phyloP scores from a whole-genome alignment of 2,797 vertebrate species.

The Protonibea diacanthus region DNA sequence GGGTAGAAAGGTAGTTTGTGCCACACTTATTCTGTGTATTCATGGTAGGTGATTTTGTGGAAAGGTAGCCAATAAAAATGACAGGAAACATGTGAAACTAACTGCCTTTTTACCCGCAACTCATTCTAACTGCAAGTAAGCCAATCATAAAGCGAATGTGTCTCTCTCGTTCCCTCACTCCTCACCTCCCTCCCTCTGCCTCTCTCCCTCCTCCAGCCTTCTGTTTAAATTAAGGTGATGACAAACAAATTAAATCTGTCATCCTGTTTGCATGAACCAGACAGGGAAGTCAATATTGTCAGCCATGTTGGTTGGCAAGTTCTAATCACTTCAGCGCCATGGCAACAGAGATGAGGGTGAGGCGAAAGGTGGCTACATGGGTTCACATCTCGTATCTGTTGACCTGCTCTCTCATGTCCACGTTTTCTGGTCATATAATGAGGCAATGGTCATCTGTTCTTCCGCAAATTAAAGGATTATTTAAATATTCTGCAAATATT shows the following conservation, averaged over 20 bases:
- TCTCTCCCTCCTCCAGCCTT: slow-evolving; percentile 80
- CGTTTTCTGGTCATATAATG: not conserved
- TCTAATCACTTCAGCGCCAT: slow-evolving; percentile 86
- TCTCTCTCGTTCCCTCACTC: slow-evolving; percentile 31
- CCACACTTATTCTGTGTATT: not conserved
- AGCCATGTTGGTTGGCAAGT: slow-evolving; percentile 85
- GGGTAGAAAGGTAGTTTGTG: not conserved
- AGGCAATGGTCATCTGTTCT: not conserved
- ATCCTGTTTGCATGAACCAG: slow-evolving; percentile 86
- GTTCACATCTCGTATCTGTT: slow-evolving; percentile 4
- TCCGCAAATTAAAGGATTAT: not conserved
- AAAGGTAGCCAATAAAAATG: not conserved
- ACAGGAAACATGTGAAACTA: not conserved
- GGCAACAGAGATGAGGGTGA: slow-evolving; percentile 62
- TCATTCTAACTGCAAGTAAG: slow-evolving; percentile 28
- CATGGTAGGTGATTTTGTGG: not conserved
- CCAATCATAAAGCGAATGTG: slow-evolving; percentile 35
- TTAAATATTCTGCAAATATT: not conserved
- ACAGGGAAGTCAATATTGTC: slow-evolving; percentile 87
- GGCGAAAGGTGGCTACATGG: slow-evolving; percentile 40
- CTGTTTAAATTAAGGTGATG: slow-evolving; percentile 88
- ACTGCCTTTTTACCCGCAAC: no score
- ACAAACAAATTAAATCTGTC: slow-evolving; percentile 91
- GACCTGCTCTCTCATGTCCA: not conserved
- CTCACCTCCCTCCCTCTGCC: slow-evolving; percentile 57